Evolutionary conservation across 2,113 vertebrate genomes (phyloP), one percentile per base, ranked within the genome.

Genomic region (Ceratotherium simum): DNA sequence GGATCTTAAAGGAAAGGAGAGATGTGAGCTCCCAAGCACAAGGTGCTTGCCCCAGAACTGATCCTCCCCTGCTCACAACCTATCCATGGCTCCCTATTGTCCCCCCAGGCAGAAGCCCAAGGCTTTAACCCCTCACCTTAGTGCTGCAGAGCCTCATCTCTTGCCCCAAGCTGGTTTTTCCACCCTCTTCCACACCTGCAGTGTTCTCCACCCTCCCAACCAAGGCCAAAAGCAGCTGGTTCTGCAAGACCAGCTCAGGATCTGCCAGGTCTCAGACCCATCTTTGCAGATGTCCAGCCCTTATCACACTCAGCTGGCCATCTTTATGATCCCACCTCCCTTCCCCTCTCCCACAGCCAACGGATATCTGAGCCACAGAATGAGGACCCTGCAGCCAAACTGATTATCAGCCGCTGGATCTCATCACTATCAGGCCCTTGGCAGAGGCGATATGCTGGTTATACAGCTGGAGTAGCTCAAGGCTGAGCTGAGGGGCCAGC

Each of bases 391-490:
- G 87, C 5, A 8, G 70, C 54, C 46, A 73, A 60, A 23, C 18
- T 6, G 42, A 20, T 54, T 3, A 42, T 31, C 60, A 36, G 48
- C 48, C 11, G 36, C 70, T 36, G 62, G 54, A 48, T 48, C 60
- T 54, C 11, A 39, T 27, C 69, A 84, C 42, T 9, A 58, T 2
- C 29, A 29, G 3, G 8, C 3, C 56, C 23, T 16, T 72, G 36
- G 31, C 17, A 6, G 25, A 29, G 62, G 62, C 17, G 20, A 5
- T 4, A 1, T 0, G 65, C 13, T n/a, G 5, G 39, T 48, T n/a
- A 7, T 23, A 3, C 5, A 17, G 60, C 56, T 11, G 9, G 29
- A 14, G n/a, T 1, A 21, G 51, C 51, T 21, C 31, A 27, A 54
- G 39, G 84, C 64, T 3, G 27, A 29, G 36, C 33, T 60, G 64